A percentile compares a stretch with the other conserved stretches of the same genome.
These are phyloP conservation scores for Ormyrus rosae DNA, from an alignment of 2,888 invertebrate genomes.

Conservation along the genomic window DNA sequence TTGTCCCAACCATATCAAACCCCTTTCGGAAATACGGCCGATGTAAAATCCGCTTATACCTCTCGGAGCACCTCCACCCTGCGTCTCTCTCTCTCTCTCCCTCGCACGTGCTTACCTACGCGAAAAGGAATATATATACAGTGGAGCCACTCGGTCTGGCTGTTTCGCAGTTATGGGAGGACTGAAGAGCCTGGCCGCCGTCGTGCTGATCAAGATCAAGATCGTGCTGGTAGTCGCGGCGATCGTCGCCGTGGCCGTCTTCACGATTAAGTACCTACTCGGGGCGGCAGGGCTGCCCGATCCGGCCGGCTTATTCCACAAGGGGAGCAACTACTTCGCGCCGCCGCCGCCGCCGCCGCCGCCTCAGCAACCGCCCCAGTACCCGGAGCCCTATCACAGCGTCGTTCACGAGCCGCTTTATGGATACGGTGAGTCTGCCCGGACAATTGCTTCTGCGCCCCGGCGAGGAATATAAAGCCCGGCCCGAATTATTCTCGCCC, in stretches of 20 bases:
- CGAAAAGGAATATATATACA: slow-evolving; percentile 1
- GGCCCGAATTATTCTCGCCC: no score
- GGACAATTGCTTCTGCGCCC: slow-evolving; percentile 1
- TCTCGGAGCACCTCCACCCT: no score
- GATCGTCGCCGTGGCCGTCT: slow-evolving; percentile 61
- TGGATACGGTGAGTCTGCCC: slow-evolving; percentile 55
- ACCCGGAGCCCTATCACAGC: not conserved
- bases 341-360: slow-evolving; percentile 18
- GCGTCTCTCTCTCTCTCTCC: no score
- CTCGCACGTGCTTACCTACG: not conserved
- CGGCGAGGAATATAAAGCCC: no score
- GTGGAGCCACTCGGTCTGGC: not conserved
- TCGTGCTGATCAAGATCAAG: slow-evolving; percentile 66
- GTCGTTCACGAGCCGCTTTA: slow-evolving; percentile 58
- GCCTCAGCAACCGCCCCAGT: slow-evolving; percentile 22
- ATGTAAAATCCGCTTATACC: slow-evolving; percentile 15
- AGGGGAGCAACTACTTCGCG: slow-evolving; percentile 14
- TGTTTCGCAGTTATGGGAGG: slow-evolving; percentile 64
- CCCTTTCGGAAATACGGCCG: slow-evolving; percentile 21
- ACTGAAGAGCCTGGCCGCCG: slow-evolving; percentile 63
- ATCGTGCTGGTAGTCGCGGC: slow-evolving; percentile 63
- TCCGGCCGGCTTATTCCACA: slow-evolving; percentile 44
- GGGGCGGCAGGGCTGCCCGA: slow-evolving; percentile 49
- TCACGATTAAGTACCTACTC: slow-evolving; percentile 62
- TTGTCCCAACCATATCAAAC: no score